A percentile compares a stretch with the other conserved stretches of the same genome.
phyloP scores from a whole-genome alignment of 2,888 invertebrate species.

The Andricus quercusramuli region DNA sequence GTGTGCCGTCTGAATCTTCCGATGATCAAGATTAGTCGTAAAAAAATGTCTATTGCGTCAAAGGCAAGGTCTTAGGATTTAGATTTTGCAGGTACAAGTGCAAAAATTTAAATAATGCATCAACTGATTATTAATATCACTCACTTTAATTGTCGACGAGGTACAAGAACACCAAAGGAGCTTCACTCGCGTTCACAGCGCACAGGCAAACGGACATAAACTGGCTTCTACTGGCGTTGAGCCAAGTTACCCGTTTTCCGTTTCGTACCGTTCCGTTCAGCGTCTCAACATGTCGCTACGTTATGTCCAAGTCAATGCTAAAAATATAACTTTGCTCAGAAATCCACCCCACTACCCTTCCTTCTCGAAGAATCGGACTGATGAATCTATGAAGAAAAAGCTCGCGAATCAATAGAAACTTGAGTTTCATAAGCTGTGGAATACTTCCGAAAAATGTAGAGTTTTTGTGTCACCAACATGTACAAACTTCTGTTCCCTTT shows the following conservation, averaged over 20 bases:
- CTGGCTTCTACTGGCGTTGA: constrained; percentile 18
- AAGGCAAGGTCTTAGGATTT: neutral
- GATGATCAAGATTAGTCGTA: neutral
- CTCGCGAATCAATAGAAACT: constrained; percentile 6
- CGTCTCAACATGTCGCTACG: constrained; percentile 46
- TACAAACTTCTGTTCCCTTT: too few species aligned
- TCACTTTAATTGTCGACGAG: constrained; percentile 31
- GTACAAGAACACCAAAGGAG: neutral
- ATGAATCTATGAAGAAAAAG: constrained; percentile 18
- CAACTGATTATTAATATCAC: constrained; percentile 20
- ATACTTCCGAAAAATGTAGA: neutral
- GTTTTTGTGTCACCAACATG: neutral
- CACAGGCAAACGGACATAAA: constrained; percentile 10
- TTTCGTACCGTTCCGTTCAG: constrained; percentile 44
- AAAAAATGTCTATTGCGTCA: neutral
- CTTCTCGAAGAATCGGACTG: neutral
- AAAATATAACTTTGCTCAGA: constrained; percentile 28
- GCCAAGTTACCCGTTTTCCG: constrained; percentile 38
- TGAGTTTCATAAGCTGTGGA: too few species aligned
- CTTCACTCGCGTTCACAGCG: constrained; percentile 26
- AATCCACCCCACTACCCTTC: constrained; percentile 5
- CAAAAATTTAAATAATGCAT: neutral
- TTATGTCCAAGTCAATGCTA: constrained; percentile 39
- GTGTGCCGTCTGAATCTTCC: neutral
- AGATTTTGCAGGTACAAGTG: neutral